Evolutionary conservation across 1,140 invertebrate genomes (phyloP), one percentile per base, ranked within the genome.

Genomic region (Portunus trituberculatus): DNA sequence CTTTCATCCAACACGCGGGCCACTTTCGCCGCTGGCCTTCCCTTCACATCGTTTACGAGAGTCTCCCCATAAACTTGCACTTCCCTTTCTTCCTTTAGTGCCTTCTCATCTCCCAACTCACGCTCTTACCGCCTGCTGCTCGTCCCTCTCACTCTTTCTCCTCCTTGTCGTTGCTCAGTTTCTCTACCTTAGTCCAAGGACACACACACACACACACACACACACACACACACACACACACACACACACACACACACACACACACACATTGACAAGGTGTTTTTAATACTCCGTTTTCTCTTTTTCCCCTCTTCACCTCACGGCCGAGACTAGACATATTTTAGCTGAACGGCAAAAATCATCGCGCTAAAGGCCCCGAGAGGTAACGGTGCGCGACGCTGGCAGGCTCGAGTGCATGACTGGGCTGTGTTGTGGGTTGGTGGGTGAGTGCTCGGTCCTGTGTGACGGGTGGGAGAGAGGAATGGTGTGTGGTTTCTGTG

Each of bases 51-150:
- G 67, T 76, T 76, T 76, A 76, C 20, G 67, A 76, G 67, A 76
- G 67, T 76, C 20, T n/a, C 20, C 25, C 67, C 25, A 76, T 76
- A 76, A 76, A 25, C 67, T 76, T 76, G 67, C 67, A 76, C 67
- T n/a, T 76, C n/a, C 67, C 67, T 76, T 76, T 76, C 67, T 76
- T n/a, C 67, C 67, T 76, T 76, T 76, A 76, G 67, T n/a, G n/a
- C 52, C 52, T 59, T 10, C 52, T 20, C 52, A 2, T 59, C 52
- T 20, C 20, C 52, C 52, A 16, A 12, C 52, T 59, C 52, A 12
- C 20, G 12, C 52, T 59, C 52, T 20, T 59, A 39, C 39, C 39
- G 39, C 39, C 39, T 39, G 39, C 39, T 39, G 39, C 39, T 39
- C 39, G 39, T 39, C 6, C 39, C 39, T 39, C 39, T 39, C 39